Conservation (phyloP, 2,113 vertebrate species). For the Thalassoma bifasciatum region DNA sequence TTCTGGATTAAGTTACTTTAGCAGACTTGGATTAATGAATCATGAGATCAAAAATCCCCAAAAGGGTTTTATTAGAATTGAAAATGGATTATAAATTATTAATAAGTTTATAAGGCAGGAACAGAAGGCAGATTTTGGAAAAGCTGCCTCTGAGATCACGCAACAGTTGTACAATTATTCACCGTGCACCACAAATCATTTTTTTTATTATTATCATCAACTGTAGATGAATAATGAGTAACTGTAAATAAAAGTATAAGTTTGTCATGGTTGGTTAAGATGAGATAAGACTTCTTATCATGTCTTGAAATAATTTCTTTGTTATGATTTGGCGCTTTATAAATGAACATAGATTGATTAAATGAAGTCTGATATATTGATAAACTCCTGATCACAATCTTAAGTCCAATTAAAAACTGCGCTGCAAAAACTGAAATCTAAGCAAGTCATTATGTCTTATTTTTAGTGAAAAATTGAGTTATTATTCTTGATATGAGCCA, state of each 20-base stretch:
- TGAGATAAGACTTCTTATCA: too few species aligned
- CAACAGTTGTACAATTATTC: not conserved
- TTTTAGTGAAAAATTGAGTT: too few species aligned
- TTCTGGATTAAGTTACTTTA: constrained; percentile 15
- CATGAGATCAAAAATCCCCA: constrained; percentile 9
- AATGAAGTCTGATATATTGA: too few species aligned
- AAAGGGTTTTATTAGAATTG: constrained; percentile 9
- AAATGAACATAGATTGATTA: too few species aligned
- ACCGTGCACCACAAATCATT: not conserved
- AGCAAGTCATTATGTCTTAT: too few species aligned
- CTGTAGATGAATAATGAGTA: constrained; percentile 22
- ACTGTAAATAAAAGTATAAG: constrained; percentile 5
- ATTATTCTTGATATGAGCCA: too few species aligned
- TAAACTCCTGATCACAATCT: too few species aligned
- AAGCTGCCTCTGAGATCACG: not conserved
- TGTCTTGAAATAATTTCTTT: too few species aligned
- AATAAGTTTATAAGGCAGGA: not conserved
- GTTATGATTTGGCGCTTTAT: too few species aligned
- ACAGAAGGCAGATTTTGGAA: not conserved
- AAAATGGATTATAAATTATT: constrained; percentile 8
- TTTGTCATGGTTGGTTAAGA: too few species aligned
- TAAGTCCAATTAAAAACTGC: too few species aligned
- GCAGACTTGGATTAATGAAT: constrained; percentile 7
- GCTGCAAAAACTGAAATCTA: too few species aligned
- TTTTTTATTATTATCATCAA: not conserved